These are phyloP conservation scores for Phrynocephalus forsythii DNA, from an alignment of 2,797 vertebrate genomes.

Conservation along the genomic window DNA sequence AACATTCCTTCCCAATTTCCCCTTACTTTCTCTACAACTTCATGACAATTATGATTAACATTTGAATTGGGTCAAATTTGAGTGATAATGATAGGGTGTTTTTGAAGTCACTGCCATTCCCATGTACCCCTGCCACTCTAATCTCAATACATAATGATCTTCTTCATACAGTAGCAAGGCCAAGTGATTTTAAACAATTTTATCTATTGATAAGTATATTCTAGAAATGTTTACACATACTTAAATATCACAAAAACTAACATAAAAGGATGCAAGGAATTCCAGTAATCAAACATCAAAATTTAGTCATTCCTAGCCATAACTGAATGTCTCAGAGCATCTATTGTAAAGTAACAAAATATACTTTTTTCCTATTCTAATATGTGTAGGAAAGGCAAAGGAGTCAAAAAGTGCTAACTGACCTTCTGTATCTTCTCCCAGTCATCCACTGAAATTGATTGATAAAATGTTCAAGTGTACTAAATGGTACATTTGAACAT, in stretches of 20 bases:
- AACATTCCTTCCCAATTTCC: background rate
- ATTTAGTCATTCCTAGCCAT: background rate
- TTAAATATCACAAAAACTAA: background rate
- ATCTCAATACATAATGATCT: too few relatives aligned
- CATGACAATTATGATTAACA: background rate
- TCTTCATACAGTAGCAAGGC: too few relatives aligned
- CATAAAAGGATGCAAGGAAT: background rate
- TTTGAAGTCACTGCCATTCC: too few relatives aligned
- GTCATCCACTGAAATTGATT: background rate
- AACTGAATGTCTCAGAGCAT: too few relatives aligned
- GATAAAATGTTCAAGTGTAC: background rate
- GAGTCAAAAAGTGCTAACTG: background rate
- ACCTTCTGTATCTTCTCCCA: background rate
- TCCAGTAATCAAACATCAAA: background rate
- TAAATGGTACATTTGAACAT: background rate
- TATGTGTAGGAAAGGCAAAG: background rate
- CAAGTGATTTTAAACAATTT: background rate
- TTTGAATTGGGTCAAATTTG: background rate
- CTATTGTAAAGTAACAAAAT: background rate
- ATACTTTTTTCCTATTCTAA: background rate
- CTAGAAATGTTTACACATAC: background rate
- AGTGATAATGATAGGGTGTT: background rate
- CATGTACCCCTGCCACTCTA: too few relatives aligned
- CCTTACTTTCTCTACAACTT: background rate
- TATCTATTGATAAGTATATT: background rate